A percentile compares a stretch with the other conserved stretches of the same genome.
Conservation (phyloP, 2,113 vertebrate species). For the Nothoprocta pentlandii region DNA sequence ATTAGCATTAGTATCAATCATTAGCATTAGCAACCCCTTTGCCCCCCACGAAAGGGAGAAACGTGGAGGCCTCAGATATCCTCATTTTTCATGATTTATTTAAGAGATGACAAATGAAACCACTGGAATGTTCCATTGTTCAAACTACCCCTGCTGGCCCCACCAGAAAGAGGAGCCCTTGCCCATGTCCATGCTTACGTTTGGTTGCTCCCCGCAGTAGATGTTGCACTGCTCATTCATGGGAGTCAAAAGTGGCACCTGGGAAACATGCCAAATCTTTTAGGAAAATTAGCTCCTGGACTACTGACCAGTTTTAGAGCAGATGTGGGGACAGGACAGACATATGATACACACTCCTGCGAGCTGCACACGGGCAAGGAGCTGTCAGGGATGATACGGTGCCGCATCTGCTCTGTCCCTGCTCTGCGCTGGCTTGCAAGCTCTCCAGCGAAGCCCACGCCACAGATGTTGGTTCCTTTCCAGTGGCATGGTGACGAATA, state of each 20-base stretch:
- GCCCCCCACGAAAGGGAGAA: background rate
- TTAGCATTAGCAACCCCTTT: background rate
- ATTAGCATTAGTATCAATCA: too few relatives aligned
- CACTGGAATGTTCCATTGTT: background rate
- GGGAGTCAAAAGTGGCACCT: background rate
- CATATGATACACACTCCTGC: accelerated
- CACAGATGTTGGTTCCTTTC: background rate
- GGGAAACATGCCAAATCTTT: background rate
- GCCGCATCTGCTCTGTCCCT: background rate
- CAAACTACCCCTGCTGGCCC: background rate
- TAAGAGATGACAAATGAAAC: background rate
- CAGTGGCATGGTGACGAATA: background rate
- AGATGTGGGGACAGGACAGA: background rate
- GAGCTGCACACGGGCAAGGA: background rate
- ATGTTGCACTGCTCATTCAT: background rate
- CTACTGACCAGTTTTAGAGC: background rate
- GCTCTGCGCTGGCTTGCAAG: background rate
- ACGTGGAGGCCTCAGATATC: background rate
- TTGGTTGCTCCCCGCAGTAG: background rate
- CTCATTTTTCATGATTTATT: background rate
- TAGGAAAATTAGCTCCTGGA: background rate
- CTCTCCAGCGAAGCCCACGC: background rate
- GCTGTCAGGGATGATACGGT: accelerated
- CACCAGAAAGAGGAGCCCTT: background rate
- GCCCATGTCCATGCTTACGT: background rate